Base-by-base conservation (phyloP, 2,888 invertebrate genomes). In the Drosophila melanocephala region DNA sequence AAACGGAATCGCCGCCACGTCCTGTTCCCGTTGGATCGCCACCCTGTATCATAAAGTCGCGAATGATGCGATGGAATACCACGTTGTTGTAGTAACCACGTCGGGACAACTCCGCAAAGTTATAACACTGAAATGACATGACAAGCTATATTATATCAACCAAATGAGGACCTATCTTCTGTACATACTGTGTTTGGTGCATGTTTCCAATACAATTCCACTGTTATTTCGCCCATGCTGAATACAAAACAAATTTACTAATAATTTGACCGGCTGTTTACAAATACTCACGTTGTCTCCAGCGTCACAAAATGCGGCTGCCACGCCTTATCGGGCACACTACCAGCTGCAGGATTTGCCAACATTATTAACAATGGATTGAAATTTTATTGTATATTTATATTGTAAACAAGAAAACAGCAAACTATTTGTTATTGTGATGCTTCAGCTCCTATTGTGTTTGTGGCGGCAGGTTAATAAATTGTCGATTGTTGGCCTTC, bases 121-220 rank as follows among this genome's bases (percentile, higher is more conserved):
- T 99, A 90, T 98, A 95, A 87, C 99, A 99, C 79, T 79, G 19
- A 16, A 65, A 39, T 16, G 5, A 42, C 5, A 62, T 12, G 12
- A n/a, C 0, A 53, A 28, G 0, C 5, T 14, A 35, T 16, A n/a
- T 12, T 62, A 51, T 5, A 22, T 14, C 14, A 35, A n/a, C 0
- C 0, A 39, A 26, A n/a, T 28, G 5, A 22, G 19, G 1, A 16
- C 1, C 0, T 6, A 26, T 35, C 10, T 30, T 16, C 6, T 3
- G 22, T 39, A 79, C 65, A 3, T 55, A 79, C 79, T 0, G 99
- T 99, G 83, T 96, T 96, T n/a, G 99, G 99, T 0, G 99, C 97
- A 93, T 99, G 99, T 92, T 98, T 97, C 99, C 99, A 99, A 92
- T 99, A 99, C 78, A 99, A 94, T 94, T 99, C 99, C 58, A 99